phyloP scores from a whole-genome alignment of 2,797 vertebrate species.

The Oryzias dopingdopingensis region DNA sequence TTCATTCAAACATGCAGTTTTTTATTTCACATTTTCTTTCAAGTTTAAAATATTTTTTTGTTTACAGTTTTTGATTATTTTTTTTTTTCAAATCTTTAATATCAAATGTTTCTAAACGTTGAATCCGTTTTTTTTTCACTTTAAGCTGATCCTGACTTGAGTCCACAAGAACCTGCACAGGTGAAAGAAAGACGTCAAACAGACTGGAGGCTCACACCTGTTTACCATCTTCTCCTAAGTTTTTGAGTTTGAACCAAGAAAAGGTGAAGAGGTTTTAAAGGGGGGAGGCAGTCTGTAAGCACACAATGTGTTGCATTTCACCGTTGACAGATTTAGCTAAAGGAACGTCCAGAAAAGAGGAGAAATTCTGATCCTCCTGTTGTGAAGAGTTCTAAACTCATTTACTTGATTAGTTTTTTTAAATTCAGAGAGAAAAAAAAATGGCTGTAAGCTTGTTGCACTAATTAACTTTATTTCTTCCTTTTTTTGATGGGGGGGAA shows the following conservation, averaged over 20 bases:
- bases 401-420: slow-evolving; percentile 82
- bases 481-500: too few relatives aligned
- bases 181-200: slow-evolving; percentile 58
- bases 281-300: slow-evolving; percentile 51
- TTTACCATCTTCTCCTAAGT: slow-evolving; percentile 70
- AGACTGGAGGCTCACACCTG: slow-evolving; percentile 72
- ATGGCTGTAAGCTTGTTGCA: slow-evolving; percentile 89
- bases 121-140: too few relatives aligned
- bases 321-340: slow-evolving; percentile 1
- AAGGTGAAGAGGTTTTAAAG: slow-evolving; percentile 20
- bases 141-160: too few relatives aligned
- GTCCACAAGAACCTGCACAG: slow-evolving; percentile 62
- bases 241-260: slow-evolving; percentile 65
- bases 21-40: too few relatives aligned
- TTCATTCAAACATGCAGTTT: too few relatives aligned
- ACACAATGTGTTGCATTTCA: slow-evolving; percentile 26
- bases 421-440: slow-evolving; percentile 56
- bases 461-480: slow-evolving; percentile 79
- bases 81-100: too few relatives aligned
- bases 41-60: too few relatives aligned
- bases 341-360: neutral
- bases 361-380: slow-evolving; percentile 29
- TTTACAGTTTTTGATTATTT: too few relatives aligned
- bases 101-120: too few relatives aligned
- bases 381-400: slow-evolving; percentile 59